Percentiles rank a stretch among this genome's conserved stretches.
Evolutionary conservation across 2,888 invertebrate species (phyloP).

Genomic region (Catocala nupta): DNA sequence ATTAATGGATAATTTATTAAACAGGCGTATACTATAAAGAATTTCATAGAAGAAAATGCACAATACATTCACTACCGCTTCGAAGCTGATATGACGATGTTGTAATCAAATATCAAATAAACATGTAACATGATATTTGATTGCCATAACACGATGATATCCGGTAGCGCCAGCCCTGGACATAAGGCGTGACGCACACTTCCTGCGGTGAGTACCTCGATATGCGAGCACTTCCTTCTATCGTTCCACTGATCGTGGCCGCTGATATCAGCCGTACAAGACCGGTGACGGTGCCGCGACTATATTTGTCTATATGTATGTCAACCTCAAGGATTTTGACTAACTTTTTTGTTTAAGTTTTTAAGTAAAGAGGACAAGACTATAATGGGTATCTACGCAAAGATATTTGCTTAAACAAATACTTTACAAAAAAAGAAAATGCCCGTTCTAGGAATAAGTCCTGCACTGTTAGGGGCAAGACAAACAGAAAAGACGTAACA

Average conservation of each 20-base stretch:
- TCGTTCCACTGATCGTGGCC: conserved; percentile 37
- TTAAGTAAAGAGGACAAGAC: neutral
- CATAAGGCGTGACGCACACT: conserved; percentile 45
- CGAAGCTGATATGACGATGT: too few species aligned
- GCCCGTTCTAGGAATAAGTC: too few species aligned
- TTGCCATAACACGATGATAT: conserved; percentile 1
- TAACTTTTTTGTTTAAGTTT: neutral
- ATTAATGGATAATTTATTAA: too few species aligned
- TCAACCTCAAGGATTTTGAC: conserved; percentile 15
- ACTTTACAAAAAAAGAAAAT: too few species aligned
- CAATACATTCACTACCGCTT: too few species aligned
- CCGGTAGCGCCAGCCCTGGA: conserved; percentile 36
- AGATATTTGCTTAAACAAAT: too few species aligned
- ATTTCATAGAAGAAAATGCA: too few species aligned
- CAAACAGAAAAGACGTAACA: too few species aligned
- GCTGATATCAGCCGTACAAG: conserved; percentile 38
- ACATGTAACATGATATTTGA: neutral
- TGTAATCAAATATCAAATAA: neutral
- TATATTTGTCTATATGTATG: conserved; percentile 14
- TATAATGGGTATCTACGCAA: too few species aligned
- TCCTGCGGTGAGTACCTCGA: conserved; percentile 38
- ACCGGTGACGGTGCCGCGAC: conserved; percentile 8
- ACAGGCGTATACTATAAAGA: too few species aligned
- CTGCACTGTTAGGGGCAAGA: too few species aligned
- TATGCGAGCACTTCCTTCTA: conserved; percentile 45